phyloP scores from a whole-genome alignment of 2,888 invertebrate genomes.

The Trachelus troglodyta region DNA sequence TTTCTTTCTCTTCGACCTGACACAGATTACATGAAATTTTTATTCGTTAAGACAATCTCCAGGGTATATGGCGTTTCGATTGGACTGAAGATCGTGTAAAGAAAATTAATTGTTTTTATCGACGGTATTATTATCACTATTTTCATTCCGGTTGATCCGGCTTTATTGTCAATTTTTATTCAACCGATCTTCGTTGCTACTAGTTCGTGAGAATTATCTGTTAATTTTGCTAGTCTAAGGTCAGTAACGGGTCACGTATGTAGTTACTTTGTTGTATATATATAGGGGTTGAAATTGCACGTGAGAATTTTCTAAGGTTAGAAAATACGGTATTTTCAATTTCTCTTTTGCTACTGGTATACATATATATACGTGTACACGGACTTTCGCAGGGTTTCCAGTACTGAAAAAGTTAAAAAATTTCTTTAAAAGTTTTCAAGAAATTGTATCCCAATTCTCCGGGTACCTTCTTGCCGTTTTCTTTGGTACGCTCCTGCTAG shows the following conservation, averaged over 20 bases:
- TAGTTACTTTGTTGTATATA: background rate
- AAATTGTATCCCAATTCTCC: background rate
- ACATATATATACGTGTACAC: background rate
- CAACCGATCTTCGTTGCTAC: background rate
- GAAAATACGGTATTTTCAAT: background rate
- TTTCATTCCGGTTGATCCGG: background rate
- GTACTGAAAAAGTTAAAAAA: background rate
- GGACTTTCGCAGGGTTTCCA: background rate
- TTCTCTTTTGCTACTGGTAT: background rate
- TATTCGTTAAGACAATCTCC: too few relatives aligned
- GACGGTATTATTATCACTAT: background rate
- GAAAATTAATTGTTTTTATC: background rate
- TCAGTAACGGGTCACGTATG: background rate
- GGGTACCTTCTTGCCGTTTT: background rate
- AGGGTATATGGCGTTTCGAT: background rate
- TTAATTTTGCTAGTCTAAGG: background rate
- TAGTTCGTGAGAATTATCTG: background rate
- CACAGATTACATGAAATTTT: too few relatives aligned
- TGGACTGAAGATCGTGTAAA: background rate
- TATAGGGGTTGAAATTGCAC: background rate
- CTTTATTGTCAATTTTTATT: conserved; percentile 25
- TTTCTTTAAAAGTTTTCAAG: background rate
- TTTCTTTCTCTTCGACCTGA: too few relatives aligned
- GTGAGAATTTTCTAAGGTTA: background rate
- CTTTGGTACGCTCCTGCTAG: background rate